A percentile compares a stretch with the other conserved stretches of the same genome.
These are phyloP conservation scores for Antigone vipio DNA, from an alignment of 2,113 vertebrate genomes.

Conservation along the genomic window DNA sequence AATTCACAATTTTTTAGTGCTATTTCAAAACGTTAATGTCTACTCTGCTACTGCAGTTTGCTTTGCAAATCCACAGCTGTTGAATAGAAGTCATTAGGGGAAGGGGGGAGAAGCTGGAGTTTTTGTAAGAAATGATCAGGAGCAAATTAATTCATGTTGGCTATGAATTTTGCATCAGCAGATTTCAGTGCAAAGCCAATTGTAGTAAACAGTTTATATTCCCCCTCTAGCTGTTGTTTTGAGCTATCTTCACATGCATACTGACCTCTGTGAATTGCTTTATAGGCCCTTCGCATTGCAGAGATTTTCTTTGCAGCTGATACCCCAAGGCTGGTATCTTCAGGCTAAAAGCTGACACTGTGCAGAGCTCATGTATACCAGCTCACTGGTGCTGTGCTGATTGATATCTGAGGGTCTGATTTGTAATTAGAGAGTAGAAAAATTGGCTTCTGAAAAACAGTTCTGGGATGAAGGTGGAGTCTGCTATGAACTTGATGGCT, in stretches of 20 bases:
- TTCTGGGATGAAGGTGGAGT: background rate
- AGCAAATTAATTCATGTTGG: slow-evolving; percentile 10
- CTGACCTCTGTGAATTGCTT: background rate
- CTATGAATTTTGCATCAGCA: slow-evolving; percentile 5
- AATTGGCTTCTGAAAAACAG: background rate
- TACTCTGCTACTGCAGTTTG: background rate
- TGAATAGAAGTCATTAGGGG: background rate
- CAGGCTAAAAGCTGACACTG: background rate
- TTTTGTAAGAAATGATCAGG: background rate
- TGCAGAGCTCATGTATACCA: background rate
- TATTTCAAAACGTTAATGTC: background rate
- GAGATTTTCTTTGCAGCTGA: background rate
- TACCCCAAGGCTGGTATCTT: background rate
- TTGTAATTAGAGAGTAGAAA: background rate
- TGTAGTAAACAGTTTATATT: background rate
- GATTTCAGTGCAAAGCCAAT: background rate
- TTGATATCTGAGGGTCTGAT: background rate
- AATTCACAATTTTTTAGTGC: background rate
- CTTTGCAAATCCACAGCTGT: slow-evolving; percentile 8
- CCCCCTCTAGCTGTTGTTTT: background rate
- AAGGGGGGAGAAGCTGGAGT: background rate
- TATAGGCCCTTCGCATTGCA: background rate
- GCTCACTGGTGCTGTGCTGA: background rate
- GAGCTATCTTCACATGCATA: background rate
- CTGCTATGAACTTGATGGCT: background rate